Conservation (phyloP, 2,797 vertebrate genomes). For the Myotis pilosus region DNA sequence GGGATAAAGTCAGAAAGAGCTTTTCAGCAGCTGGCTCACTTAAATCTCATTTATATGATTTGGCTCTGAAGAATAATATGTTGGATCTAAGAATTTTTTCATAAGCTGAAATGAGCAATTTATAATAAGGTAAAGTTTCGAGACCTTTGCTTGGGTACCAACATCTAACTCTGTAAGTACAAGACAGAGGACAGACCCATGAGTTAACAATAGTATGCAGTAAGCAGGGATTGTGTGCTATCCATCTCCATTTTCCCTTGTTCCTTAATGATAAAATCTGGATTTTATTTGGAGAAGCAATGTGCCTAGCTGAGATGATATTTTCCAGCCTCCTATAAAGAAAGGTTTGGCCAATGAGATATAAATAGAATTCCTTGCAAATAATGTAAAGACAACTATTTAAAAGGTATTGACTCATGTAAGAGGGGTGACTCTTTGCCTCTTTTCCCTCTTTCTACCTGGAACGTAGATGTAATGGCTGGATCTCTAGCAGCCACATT, state of each 20-base stretch:
- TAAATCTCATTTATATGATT: constrained; percentile 14
- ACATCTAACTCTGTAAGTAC: not conserved
- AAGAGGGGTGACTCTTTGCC: not conserved
- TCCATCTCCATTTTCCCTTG: not conserved
- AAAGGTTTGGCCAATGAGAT: constrained; percentile 1
- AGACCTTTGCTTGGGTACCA: not conserved
- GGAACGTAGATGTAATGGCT: not conserved
- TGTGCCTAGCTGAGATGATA: not conserved
- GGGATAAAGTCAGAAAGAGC: not conserved
- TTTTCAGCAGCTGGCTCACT: not conserved
- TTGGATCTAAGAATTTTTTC: not conserved
- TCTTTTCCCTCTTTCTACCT: not conserved
- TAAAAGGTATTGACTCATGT: not conserved
- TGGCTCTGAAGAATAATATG: not conserved
- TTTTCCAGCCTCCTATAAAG: not conserved
- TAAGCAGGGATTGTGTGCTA: not conserved
- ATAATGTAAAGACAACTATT: not conserved
- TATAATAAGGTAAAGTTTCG: not conserved
- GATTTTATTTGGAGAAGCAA: not conserved
- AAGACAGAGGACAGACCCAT: not conserved
- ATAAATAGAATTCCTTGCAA: not conserved
- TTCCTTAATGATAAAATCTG: constrained; percentile 1
- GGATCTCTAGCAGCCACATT: not conserved
- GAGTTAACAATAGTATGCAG: not conserved
- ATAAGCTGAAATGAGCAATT: not conserved